Conservation (phyloP, 2,888 invertebrate species). For the Nineta flava region DNA sequence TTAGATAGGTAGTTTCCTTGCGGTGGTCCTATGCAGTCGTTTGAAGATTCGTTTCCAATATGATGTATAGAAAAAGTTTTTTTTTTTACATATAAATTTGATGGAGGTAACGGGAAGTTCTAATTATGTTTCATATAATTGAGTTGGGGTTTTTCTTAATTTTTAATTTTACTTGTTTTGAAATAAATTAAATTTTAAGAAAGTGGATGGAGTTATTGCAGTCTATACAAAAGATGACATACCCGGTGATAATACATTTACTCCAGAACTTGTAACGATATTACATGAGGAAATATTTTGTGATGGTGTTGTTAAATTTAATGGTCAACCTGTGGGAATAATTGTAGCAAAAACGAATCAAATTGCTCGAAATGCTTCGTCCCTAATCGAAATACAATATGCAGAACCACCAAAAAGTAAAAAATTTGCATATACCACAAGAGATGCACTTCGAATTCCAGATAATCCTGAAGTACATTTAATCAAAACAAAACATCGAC, state of each 20-base stretch:
- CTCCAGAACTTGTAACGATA: slow-evolving; percentile 26
- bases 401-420: not conserved
- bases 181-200: slow-evolving; percentile 28
- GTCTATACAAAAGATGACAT: slow-evolving; percentile 50
- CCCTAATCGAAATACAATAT: slow-evolving; percentile 16
- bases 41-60: too few relatives aligned
- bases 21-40: too few relatives aligned
- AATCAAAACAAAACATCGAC: slow-evolving; percentile 24
- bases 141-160: too few relatives aligned
- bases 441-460: slow-evolving; percentile 34
- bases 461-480: slow-evolving; percentile 26
- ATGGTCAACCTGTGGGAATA: slow-evolving; percentile 29
- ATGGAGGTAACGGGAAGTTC: too few relatives aligned
- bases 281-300: slow-evolving; percentile 10
- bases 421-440: slow-evolving; percentile 24
- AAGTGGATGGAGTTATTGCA: slow-evolving; percentile 45
- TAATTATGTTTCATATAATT: too few relatives aligned
- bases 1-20: too few relatives aligned
- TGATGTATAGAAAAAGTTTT: too few relatives aligned
- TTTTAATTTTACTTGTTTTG: not conserved
- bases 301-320: slow-evolving; percentile 19
- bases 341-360: slow-evolving; percentile 24
- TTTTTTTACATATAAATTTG: too few relatives aligned
- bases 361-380: slow-evolving; percentile 19
- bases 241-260: slow-evolving; percentile 49